Evolutionary conservation across 1,140 invertebrate genomes (phyloP).

Genomic region (Tetramorium simillimum): DNA sequence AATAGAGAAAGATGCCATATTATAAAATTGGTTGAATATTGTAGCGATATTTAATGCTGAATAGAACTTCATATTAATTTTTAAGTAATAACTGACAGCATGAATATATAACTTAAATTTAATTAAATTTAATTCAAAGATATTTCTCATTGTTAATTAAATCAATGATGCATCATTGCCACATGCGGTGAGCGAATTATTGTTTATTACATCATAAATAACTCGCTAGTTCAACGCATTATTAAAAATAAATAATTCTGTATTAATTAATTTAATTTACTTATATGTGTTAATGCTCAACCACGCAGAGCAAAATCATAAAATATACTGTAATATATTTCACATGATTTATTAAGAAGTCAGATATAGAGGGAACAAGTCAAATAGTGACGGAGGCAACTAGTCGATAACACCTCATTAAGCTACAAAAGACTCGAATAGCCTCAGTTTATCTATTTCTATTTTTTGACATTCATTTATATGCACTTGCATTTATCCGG

Average conservation of each 20-base stretch:
- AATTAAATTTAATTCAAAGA: constrained; percentile 25
- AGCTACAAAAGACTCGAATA: background rate
- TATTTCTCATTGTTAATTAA: constrained; percentile 19
- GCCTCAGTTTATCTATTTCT: background rate
- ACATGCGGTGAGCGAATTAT: background rate
- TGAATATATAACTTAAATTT: background rate
- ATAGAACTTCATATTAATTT: constrained; percentile 13
- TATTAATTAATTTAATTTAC: constrained; percentile 19
- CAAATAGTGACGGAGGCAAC: background rate
- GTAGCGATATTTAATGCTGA: background rate
- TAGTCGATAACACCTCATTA: background rate
- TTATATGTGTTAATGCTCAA: background rate
- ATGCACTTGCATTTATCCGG: constrained; percentile 38
- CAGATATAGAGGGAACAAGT: background rate
- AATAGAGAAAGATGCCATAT: background rate
- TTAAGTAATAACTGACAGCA: constrained; percentile 6
- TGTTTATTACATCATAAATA: background rate
- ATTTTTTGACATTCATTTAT: background rate
- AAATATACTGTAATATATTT: background rate
- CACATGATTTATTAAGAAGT: background rate
- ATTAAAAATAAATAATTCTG: background rate
- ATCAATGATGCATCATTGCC: background rate
- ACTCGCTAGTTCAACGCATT: background rate
- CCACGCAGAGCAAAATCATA: background rate
- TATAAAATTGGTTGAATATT: background rate